Evolutionary conservation across 2,888 invertebrate species (phyloP).

Genomic region (Timema podura): DNA sequence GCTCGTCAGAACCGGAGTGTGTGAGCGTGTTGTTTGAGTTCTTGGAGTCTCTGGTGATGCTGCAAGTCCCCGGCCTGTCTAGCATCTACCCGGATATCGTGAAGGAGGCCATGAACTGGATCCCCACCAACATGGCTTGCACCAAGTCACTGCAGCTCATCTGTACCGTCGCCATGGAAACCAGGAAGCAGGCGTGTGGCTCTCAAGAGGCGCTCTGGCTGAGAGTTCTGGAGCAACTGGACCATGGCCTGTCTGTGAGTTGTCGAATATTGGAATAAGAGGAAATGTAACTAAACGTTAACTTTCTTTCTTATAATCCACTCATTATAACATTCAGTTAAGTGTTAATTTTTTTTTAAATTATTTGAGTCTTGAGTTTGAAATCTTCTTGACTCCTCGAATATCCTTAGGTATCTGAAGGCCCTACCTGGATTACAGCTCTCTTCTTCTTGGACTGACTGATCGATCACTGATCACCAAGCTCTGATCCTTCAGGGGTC

Average conservation of each 20-base stretch:
- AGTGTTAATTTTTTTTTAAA: too few species aligned
- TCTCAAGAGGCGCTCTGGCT: slow-evolving; percentile 40
- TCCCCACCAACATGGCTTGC: slow-evolving; percentile 42
- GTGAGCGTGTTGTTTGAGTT: slow-evolving; percentile 50
- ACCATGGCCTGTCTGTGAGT: slow-evolving; percentile 42
- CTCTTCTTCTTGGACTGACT: too few species aligned
- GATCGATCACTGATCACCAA: too few species aligned
- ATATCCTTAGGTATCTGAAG: too few species aligned
- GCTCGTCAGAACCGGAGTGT: slow-evolving; percentile 46
- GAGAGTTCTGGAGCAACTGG: slow-evolving; percentile 41
- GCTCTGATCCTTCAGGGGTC: too few species aligned
- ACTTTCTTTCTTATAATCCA: too few species aligned
- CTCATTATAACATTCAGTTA: too few species aligned
- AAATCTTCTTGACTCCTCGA: too few species aligned
- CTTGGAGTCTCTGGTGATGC: slow-evolving; percentile 46
- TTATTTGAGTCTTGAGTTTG: too few species aligned
- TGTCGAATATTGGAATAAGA: too few species aligned
- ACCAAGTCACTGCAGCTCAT: slow-evolving; percentile 27
- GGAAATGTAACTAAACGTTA: too few species aligned
- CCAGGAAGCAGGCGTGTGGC: background rate
- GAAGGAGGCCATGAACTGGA: slow-evolving; percentile 48
- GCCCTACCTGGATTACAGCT: too few species aligned
- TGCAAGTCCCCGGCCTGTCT: slow-evolving; percentile 45
- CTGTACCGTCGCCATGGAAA: slow-evolving; percentile 18
- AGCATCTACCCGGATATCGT: slow-evolving; percentile 45